Evolutionary conservation across 2,888 invertebrate genomes (phyloP).

Genomic region (Drosophila parthenogenetica): DNA sequence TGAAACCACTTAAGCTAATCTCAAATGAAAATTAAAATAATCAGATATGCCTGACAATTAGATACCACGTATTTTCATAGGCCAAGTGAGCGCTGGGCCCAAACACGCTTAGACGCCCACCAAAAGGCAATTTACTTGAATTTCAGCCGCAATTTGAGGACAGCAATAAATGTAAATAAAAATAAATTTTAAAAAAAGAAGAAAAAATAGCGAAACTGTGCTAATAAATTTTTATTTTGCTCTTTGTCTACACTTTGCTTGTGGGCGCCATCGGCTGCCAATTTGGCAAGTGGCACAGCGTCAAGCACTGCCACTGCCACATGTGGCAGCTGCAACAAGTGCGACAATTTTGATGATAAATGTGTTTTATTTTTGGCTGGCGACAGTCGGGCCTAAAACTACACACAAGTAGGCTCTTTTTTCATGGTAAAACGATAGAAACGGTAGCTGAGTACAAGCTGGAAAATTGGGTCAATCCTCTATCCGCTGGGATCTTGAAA

Average conservation of each 20-base stretch:
- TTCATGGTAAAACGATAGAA: slow-evolving; percentile 10
- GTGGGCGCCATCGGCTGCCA: slow-evolving; percentile 50
- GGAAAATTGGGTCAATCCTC: slow-evolving; percentile 46
- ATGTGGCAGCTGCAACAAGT: slow-evolving; percentile 63
- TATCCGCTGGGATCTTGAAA: slow-evolving; percentile 42
- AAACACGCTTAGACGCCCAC: slow-evolving; percentile 6
- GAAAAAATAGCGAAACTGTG: slow-evolving; percentile 43
- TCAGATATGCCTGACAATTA: slow-evolving; percentile 1
- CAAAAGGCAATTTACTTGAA: slow-evolving; percentile 1
- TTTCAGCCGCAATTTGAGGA: slow-evolving; percentile 16
- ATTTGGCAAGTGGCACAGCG: slow-evolving; percentile 51
- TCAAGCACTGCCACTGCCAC: slow-evolving; percentile 19
- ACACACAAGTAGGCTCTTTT: slow-evolving; percentile 1
- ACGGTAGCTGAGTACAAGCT: slow-evolving; percentile 36
- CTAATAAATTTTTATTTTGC: slow-evolving; percentile 47
- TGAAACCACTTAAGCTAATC: slow-evolving; percentile 1
- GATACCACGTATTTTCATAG: slow-evolving; percentile 1
- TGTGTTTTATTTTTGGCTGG: slow-evolving; percentile 52
- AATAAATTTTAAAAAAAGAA: slow-evolving; percentile 5
- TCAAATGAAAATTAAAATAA: slow-evolving; percentile 5
- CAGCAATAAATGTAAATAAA: slow-evolving; percentile 31
- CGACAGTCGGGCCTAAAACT: slow-evolving; percentile 20
- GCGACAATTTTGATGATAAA: slow-evolving; percentile 60
- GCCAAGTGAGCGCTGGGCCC: slow-evolving; percentile 1
- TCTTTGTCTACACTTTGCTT: slow-evolving; percentile 9